These are phyloP conservation scores for Nowickia ferox DNA, from an alignment of 2,888 invertebrate species.

Conservation along the genomic window DNA sequence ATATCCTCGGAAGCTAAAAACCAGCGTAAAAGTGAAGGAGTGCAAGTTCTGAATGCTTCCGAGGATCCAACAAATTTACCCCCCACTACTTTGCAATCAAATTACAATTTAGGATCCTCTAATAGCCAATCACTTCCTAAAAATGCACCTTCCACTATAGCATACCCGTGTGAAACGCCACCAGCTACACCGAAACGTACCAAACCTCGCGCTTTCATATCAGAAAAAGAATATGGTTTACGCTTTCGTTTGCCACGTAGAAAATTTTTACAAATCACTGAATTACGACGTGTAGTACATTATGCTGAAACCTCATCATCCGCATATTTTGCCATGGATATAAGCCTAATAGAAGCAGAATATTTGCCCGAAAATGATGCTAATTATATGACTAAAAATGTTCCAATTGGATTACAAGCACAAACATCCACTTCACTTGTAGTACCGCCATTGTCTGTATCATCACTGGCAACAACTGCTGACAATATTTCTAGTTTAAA, in stretches of 20 bases:
- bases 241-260: constrained; percentile 53
- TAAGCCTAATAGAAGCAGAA: constrained; percentile 41
- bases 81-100: constrained; percentile 1
- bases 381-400: constrained; percentile 15
- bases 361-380: not conserved
- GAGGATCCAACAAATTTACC: not conserved
- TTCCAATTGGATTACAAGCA: not conserved
- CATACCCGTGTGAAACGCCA: not conserved
- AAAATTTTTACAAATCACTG: constrained; percentile 35
- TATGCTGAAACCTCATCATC: constrained; percentile 21
- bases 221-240: constrained; percentile 64
- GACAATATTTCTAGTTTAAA: constrained; percentile 64
- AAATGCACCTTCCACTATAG: not conserved
- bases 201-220: constrained; percentile 16
- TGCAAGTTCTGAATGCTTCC: not conserved
- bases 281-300: constrained; percentile 18
- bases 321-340: constrained; percentile 51
- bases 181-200: constrained; percentile 2
- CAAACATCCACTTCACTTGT: not conserved
- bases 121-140: not conserved
- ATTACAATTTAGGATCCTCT: constrained; percentile 12
- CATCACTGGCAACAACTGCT: constrained; percentile 8
- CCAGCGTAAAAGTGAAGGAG: not conserved
- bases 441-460: not conserved
- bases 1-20: not conserved